A percentile compares a stretch with the other conserved stretches of the same genome.
Evolutionary conservation across 2,888 invertebrate species (phyloP).

Genomic region (Spisula solida): DNA sequence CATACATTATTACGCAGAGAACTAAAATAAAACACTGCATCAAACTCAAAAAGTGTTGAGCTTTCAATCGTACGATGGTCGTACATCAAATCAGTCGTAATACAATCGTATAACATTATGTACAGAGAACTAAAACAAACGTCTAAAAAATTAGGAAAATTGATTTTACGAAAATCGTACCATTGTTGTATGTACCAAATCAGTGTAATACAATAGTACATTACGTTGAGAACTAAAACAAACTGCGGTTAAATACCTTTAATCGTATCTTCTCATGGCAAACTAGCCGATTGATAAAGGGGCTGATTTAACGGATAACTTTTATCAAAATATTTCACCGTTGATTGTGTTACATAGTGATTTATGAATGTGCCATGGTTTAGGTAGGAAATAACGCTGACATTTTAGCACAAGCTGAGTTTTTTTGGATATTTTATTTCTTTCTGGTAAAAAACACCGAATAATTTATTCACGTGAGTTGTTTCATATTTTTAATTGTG

Average conservation of each 20-base stretch:
- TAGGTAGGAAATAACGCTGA: slow-evolving; percentile 6
- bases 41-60: too few species aligned
- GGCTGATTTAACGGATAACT: slow-evolving; percentile 48
- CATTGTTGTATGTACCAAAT: too few species aligned
- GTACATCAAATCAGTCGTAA: too few species aligned
- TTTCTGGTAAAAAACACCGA: slow-evolving; percentile 15
- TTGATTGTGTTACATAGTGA: slow-evolving; percentile 46
- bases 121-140: too few species aligned
- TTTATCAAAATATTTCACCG: slow-evolving; percentile 55
- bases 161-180: too few species aligned
- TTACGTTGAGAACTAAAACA: neutral
- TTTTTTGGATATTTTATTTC: slow-evolving; percentile 9
- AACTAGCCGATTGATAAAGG: slow-evolving; percentile 40
- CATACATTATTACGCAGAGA: too few species aligned
- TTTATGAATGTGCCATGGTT: slow-evolving; percentile 50
- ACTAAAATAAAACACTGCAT: too few species aligned
- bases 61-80: too few species aligned
- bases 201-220: too few species aligned
- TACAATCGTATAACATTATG: too few species aligned
- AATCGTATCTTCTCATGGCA: slow-evolving; percentile 42
- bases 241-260: slow-evolving; percentile 39
- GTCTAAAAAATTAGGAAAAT: too few species aligned
- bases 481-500: neutral
- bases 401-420: neutral
- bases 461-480: slow-evolving; percentile 4